phyloP scores from a whole-genome alignment of 1,140 invertebrate genomes.

The Pogonomyrmex californicus region DNA sequence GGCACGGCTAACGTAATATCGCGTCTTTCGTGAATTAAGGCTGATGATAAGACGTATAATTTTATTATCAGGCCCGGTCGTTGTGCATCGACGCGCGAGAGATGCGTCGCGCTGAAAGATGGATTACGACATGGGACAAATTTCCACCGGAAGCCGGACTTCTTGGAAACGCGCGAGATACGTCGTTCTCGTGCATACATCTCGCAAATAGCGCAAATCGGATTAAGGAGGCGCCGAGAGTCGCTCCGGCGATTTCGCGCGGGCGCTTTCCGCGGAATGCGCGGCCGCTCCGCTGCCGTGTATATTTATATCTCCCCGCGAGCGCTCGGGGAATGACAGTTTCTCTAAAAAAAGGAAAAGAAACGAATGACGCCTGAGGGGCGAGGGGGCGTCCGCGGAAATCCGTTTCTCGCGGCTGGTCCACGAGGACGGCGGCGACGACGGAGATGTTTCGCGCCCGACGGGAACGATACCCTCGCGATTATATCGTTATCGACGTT shows the following conservation, averaged over 20 bases:
- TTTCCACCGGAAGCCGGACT: neutral
- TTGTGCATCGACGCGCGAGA: neutral
- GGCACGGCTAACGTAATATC: conserved; percentile 14
- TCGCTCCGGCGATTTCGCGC: conserved; percentile 8
- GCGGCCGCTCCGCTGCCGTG: neutral
- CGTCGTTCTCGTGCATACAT: neutral
- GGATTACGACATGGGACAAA: conserved; percentile 7
- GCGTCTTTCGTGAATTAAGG: neutral
- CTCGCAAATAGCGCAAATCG: conserved; percentile 24
- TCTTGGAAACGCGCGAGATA: conserved; percentile 26
- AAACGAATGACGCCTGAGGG: neutral
- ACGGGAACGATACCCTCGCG: neutral
- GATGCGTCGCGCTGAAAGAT: neutral
- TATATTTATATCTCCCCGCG: conserved; percentile 53
- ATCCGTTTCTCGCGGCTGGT: conserved; percentile 9
- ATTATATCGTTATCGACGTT: neutral
- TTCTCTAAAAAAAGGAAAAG: conserved; percentile 34
- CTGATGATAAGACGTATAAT: conserved; percentile 6
- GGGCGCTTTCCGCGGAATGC: conserved; percentile 10
- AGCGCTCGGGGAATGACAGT: conserved; percentile 50
- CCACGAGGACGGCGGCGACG: neutral
- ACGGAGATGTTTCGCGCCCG: neutral
- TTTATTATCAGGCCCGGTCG: too few species aligned
- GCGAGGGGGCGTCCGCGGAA: conserved; percentile 1
- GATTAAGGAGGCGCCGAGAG: conserved; percentile 17